Base-by-base conservation (phyloP, 1,140 invertebrate genomes). In the Halesus radiatus region DNA sequence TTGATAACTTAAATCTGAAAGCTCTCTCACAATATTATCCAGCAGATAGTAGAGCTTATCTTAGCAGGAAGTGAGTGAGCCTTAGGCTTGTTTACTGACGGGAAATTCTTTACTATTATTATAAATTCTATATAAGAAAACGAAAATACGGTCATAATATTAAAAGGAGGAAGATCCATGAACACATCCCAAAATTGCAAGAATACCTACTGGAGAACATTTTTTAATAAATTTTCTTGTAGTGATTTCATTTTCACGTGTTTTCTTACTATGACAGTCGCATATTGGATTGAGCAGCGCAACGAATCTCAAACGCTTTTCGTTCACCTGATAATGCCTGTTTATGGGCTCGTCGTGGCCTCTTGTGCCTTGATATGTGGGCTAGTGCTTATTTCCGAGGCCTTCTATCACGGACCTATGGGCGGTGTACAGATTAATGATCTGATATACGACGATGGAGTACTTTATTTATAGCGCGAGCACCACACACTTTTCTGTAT, bases 351-450 rank as follows among this genome's bases (percentile, higher is more conserved):
- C 64, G 73, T 81, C 80, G 60, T 1, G 60, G 7, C 22, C 60
- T 7, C n/a, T n/a, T n/a, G n/a, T n/a, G n/a, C 58, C 60, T 62
- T 54, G 58, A 70, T 81, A 45, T 76, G 37, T 53, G 29, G 66
- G 52, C 32, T 53, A 32, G 56, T 29, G 62, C 81, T 82, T 78
- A 82, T 79, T 82, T 80, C 81, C 78, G 16, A 16, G 13, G 37
- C 66, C 62, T 64, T 75, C 76, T 62, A 82, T 77, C 66, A 23
- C 81, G 78, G 60, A 53, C 74, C 26, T 58, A 45, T 75, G 80
- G 80, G 56, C 54, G 73, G 73, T 54, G 32, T 26, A 64, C 78
- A 77, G 78, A 82, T 82, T 82, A 79, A 82, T 77, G 78, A 82
- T 72, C 78, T 77, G 81, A 82, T 82, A 82, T 62, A 76, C 78